Evolutionary conservation across 2,113 vertebrate species (phyloP).

Genomic region (Camelus dromedarius): DNA sequence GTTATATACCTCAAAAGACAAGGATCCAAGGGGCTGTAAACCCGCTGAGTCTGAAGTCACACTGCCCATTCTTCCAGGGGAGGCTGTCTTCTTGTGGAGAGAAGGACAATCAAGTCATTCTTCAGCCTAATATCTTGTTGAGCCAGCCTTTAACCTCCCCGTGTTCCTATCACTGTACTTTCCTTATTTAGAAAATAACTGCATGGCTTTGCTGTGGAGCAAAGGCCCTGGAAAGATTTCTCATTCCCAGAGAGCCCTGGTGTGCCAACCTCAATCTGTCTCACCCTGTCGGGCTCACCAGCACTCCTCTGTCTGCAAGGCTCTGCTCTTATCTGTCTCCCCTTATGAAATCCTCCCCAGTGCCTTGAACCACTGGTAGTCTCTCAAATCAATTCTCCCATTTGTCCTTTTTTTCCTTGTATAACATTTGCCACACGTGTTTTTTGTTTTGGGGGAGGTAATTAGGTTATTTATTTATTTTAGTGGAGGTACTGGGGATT

Average conservation of each 20-base stretch:
- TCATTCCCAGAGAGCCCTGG: not conserved
- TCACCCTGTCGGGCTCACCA: not conserved
- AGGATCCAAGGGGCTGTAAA: not conserved
- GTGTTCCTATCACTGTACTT: not conserved
- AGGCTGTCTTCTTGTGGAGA: not conserved
- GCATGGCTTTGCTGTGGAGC: not conserved
- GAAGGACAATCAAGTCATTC: not conserved
- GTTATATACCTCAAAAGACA: not conserved
- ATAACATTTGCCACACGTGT: not conserved
- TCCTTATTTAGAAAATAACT: not conserved
- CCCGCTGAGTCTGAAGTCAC: not conserved
- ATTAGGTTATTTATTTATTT: too few relatives aligned
- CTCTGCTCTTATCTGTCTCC: not conserved
- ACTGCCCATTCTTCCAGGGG: not conserved
- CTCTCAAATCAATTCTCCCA: not conserved
- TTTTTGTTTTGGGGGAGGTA: too few relatives aligned
- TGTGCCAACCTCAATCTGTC: not conserved
- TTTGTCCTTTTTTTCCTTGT: not conserved
- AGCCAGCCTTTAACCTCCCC: not conserved
- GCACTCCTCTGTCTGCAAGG: not conserved
- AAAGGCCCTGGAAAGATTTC: not conserved
- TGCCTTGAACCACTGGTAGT: not conserved
- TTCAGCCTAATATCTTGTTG: not conserved
- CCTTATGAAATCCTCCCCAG: not conserved
- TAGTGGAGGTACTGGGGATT: too few relatives aligned